Base-by-base conservation (phyloP, 1,140 invertebrate genomes). In the Calephelis virginiensis region DNA sequence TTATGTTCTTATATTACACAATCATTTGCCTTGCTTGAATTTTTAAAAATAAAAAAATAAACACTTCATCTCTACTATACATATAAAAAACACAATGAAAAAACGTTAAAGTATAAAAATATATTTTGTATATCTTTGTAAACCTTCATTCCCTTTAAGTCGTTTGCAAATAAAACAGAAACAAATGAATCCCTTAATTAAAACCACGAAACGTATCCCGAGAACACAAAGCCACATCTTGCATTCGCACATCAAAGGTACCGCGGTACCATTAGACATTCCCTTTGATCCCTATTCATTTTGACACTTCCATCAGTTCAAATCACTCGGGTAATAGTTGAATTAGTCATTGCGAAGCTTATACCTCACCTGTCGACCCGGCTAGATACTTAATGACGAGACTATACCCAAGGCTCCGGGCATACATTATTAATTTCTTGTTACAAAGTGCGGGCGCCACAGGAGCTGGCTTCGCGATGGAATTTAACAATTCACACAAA, bases 401-500 rank as follows among this genome's bases (percentile, higher is more conserved):
- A n/a, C n/a, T n/a, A n/a, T 71, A 74, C 69, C 70, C 64, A 56
- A 69, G 78, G 77, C 80, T 79, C 79, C 53, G 82, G 80, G 73
- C 80, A 74, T 85, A 75, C 80, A 89, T 85, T 81, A 86, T 86
- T 89, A 89, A 89, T 85, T 85, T 86, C 80, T 84, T 82, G 80
- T 86, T 86, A 85, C 74, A 73, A 83, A 85, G 76, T 80, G 77
- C 71, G 67, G 74, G 76, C 80, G 82, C 82, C 64, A 50, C 70
- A 75, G 76, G 76, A 81, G 70, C 77, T 71, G 74, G 80, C 81
- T 85, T 79, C 79, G 85, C 74, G 78, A 86, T 86, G 77, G 76
- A 83, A 86, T 89, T 89, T 86, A 89, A 89, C 83, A 83, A 89
- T 89, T 89, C 83, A 89, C 80, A 77, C 75, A 70, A 81, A 82